Percentiles rank a stretch among this genome's conserved stretches.
phyloP scores from a whole-genome alignment of 2,113 vertebrate genomes.

The Salminus brasiliensis region DNA sequence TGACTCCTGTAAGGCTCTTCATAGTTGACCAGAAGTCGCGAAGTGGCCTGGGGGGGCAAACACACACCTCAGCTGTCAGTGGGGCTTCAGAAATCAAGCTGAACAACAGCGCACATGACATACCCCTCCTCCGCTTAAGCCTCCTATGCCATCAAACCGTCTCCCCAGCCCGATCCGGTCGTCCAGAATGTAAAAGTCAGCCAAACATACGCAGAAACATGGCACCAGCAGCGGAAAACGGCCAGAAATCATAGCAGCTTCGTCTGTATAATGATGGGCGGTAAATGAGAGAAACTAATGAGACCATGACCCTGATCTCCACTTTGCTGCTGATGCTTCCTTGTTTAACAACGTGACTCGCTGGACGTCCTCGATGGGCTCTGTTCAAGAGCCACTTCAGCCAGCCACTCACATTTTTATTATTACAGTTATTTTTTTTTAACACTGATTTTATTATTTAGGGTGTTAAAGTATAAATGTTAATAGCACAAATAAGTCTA shows the following conservation, averaged over 20 bases:
- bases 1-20: constrained; percentile 88
- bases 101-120: too few relatives aligned
- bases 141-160: constrained; percentile 91
- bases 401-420: too few relatives aligned
- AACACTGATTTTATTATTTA: too few relatives aligned
- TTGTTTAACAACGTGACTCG: constrained; percentile 9
- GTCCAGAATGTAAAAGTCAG: constrained; percentile 75
- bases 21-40: constrained; percentile 92
- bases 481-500: too few relatives aligned
- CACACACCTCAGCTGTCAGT: background rate
- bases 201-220: background rate
- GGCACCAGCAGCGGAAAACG: background rate
- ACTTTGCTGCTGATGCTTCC: background rate
- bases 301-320: background rate
- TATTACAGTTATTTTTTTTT: too few relatives aligned
- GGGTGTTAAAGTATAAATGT: too few relatives aligned
- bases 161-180: constrained; percentile 81
- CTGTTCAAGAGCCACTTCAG: too few relatives aligned
- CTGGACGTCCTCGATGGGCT: background rate
- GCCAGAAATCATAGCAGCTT: background rate
- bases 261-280: accelerated
- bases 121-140: constrained; percentile 93
- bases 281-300: too few relatives aligned
- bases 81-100: constrained; percentile 46
- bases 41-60: constrained; percentile 83